These are phyloP conservation scores for Equus quagga DNA, from an alignment of 2,113 vertebrate genomes.

Conservation along the genomic window DNA sequence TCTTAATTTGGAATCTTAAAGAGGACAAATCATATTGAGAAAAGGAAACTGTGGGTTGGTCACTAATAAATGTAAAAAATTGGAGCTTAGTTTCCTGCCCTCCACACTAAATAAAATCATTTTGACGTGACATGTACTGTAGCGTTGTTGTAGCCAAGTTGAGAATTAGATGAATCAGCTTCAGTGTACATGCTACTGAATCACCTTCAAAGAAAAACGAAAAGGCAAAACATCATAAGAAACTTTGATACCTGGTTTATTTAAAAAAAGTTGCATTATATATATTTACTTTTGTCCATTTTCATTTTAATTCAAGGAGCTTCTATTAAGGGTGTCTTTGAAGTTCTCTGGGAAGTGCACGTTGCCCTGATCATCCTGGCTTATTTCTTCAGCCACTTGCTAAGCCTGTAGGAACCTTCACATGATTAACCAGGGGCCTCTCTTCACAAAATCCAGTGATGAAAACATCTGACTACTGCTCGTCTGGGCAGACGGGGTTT, in stretches of 20 bases:
- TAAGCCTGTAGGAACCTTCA: conserved; percentile 57
- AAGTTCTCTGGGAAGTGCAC: conserved; percentile 53
- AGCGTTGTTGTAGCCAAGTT: not conserved
- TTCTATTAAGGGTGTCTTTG: conserved; percentile 26
- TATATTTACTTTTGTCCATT: conserved; percentile 48
- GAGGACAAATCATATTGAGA: not conserved
- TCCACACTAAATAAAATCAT: not conserved
- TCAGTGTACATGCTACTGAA: not conserved
- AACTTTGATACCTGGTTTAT: not conserved
- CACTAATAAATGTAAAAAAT: not conserved
- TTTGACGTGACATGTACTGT: not conserved
- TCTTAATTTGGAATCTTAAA: not conserved
- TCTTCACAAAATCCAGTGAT: conserved; percentile 70
- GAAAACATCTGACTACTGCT: conserved; percentile 73
- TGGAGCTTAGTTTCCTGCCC: not conserved
- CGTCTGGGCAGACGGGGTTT: conserved; percentile 65
- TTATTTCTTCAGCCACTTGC: conserved; percentile 51
- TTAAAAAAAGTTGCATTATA: not conserved
- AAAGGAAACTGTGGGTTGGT: not conserved
- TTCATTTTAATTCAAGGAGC: conserved; percentile 40
- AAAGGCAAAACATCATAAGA: not conserved
- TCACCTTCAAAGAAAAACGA: conserved; percentile 12
- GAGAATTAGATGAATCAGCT: not conserved
- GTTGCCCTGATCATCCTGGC: conserved; percentile 53
- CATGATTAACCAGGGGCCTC: conserved; percentile 59